These are phyloP conservation scores for Choloepus didactylus DNA, from an alignment of 2,797 vertebrate genomes.

Conservation along the genomic window DNA sequence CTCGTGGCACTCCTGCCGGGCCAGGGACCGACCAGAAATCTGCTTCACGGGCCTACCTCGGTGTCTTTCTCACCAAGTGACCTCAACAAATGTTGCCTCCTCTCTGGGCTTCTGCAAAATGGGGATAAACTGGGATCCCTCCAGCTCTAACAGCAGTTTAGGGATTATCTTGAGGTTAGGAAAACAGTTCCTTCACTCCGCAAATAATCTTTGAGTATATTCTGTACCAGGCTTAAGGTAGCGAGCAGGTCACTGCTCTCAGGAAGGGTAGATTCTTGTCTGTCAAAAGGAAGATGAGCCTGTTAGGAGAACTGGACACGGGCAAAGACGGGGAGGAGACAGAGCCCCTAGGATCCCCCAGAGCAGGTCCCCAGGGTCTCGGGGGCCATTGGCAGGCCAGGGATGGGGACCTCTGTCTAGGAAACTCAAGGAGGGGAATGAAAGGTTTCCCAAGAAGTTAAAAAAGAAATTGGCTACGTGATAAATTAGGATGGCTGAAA, in stretches of 20 bases:
- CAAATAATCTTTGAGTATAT: neutral
- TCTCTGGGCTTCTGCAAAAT: neutral
- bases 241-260: neutral
- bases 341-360: neutral
- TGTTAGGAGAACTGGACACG: neutral
- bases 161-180: neutral
- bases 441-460: slow-evolving; percentile 36
- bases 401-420: neutral
- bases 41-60: neutral
- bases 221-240: neutral
- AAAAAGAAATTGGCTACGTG: slow-evolving; percentile 1
- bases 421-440: neutral
- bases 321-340: neutral
- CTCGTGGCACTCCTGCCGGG: neutral
- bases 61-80: neutral
- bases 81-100: neutral
- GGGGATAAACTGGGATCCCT: neutral
- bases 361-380: neutral
- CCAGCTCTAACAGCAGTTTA: neutral
- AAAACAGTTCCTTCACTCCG: neutral
- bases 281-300: neutral
- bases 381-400: neutral
- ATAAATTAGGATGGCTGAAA: neutral
- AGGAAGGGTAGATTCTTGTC: neutral
- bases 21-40: neutral